Evolutionary conservation across 2,888 invertebrate genomes (phyloP).

Genomic region (Halocaridina rubra): DNA sequence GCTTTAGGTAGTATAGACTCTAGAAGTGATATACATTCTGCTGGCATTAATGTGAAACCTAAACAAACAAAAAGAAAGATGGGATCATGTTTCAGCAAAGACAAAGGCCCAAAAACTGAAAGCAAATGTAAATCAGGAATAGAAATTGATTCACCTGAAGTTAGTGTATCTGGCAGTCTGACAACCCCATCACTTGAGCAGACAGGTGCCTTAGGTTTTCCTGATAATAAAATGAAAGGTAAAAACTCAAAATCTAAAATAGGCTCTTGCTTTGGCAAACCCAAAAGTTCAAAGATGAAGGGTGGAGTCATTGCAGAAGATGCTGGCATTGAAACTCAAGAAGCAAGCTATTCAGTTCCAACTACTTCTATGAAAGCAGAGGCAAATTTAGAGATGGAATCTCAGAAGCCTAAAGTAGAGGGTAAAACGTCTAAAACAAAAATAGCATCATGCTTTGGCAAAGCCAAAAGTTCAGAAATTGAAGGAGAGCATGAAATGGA

Average conservation of each 20-base stretch:
- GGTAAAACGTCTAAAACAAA: conserved; percentile 31
- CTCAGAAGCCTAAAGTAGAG: conserved; percentile 14
- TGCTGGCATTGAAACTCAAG: conserved; percentile 13
- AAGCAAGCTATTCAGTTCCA: background rate
- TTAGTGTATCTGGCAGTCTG: no score
- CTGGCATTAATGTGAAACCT: conserved; percentile 16
- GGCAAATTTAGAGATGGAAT: conserved; percentile 4
- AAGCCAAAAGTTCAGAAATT: conserved; percentile 15
- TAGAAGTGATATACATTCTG: background rate
- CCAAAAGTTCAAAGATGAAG: conserved; percentile 31
- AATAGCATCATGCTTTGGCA: conserved; percentile 43
- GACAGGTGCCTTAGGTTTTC: conserved; percentile 10
- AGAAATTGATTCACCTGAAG: no score
- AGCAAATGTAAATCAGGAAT: conserved; percentile 31
- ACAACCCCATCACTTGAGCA: no score
- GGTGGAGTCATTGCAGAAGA: conserved; percentile 15
- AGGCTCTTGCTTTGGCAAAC: conserved; percentile 46
- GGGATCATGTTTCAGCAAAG: conserved; percentile 36
- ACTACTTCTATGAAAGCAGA: background rate
- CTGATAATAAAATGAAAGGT: conserved; percentile 20
- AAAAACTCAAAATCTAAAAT: conserved; percentile 36
- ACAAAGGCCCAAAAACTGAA: conserved; percentile 9
- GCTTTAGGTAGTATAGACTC: background rate
- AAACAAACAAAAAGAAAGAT: conserved; percentile 18
- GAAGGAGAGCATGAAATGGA: conserved; percentile 18